A percentile compares a stretch with the other conserved stretches of the same genome.
Evolutionary conservation across 2,797 vertebrate genomes (phyloP).

Genomic region (Denticeps clupeoides): DNA sequence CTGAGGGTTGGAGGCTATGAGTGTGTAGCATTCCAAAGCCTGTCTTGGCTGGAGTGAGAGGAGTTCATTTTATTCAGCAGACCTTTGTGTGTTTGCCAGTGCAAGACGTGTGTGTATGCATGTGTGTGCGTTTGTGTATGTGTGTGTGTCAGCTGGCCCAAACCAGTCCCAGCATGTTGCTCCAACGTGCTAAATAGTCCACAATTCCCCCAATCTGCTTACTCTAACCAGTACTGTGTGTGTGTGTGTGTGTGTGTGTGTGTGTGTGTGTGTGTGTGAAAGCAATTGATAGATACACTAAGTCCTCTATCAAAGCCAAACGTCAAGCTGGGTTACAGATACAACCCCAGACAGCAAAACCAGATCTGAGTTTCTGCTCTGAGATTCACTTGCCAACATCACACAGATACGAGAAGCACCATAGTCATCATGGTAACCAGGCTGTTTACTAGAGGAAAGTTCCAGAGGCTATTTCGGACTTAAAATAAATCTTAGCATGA

Average conservation of each 20-base stretch:
- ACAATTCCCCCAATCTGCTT: neutral
- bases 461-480: neutral
- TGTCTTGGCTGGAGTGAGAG: conserved; percentile 14
- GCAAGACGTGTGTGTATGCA: neutral
- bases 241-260: conserved; percentile 4
- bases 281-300: neutral
- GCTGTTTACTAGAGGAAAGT: neutral
- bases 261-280: neutral
- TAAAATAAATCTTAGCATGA: no score
- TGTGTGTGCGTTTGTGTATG: neutral
- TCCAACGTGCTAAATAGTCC: neutral
- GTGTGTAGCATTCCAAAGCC: conserved; percentile 22
- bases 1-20: neutral
- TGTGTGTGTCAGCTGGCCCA: neutral
- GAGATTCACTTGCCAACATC: neutral
- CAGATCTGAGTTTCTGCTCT: neutral
- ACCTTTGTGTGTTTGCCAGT: neutral
- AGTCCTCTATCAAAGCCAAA: neutral
- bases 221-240: no score
- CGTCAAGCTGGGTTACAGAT: neutral
- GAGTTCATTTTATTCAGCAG: neutral
- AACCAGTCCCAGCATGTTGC: neutral
- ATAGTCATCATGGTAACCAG: neutral
- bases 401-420: neutral
- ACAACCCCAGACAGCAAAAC: neutral